Base-by-base conservation (phyloP, 2,797 vertebrate genomes). In the Crenuchus spilurus region DNA sequence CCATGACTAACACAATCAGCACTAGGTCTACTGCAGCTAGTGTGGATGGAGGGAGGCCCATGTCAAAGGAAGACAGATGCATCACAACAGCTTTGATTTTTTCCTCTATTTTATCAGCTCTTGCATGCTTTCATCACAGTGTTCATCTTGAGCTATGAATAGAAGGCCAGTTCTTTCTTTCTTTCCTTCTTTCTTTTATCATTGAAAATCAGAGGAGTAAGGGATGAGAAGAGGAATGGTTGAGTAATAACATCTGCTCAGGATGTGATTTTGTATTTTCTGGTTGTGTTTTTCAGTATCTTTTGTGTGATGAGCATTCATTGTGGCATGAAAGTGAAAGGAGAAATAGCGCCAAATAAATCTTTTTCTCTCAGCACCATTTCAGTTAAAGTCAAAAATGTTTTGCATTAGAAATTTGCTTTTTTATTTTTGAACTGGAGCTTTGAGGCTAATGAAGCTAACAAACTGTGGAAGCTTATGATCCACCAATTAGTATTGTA, bases 1-100 rank as follows among this genome's bases (percentile, higher is more conserved):
- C 78, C 75, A 72, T 73, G 75, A 60, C 57, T 41, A 54, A 39
- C 64, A 70, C 78, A 67, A 75, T 62, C 57, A 35, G 22, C 72
- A 7, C 14, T 57, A 39, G 42, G 55, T 75, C 51, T 72, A 51
- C 22, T 30, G 26, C 22, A 30, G 44, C 54, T 70, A 14, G 11
- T 14, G 39, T 51, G 67, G 75, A 76, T 72, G 31, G 41, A 55
- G 41, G 46, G n/a, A 58, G 54, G 52, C 44, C 48, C 16, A 2
- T 6, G 62, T 72, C 26, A 62, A 62, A 76, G 6, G 44, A 31
- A 68, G 48, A 49, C 46, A 66, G 63, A 58, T 16, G 37, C 67
- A 54, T 79, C 51, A 63, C 13, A 33, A 64, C 64, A 44, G 52
- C 18, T 1, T 2, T 42, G 49, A 6, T 71, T 65, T 44, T 52